These are phyloP conservation scores for Drosophila serrata DNA, from an alignment of 1,140 invertebrate genomes.

Conservation along the genomic window DNA sequence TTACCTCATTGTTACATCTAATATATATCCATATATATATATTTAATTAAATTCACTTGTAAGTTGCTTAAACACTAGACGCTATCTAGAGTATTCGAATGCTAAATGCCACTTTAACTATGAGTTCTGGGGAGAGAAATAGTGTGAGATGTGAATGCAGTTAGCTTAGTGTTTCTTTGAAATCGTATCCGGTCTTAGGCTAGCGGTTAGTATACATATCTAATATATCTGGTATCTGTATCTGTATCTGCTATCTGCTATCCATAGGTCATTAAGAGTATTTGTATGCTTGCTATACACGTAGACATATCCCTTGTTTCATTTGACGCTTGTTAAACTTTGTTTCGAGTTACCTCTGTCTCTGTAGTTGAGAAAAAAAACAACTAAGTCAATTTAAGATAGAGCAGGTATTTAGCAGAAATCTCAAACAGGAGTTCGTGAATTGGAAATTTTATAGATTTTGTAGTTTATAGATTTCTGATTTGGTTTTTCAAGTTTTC, in stretches of 20 bases:
- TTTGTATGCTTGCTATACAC: constrained; percentile 73
- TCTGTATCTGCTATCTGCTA: constrained; percentile 37
- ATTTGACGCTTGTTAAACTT: constrained; percentile 85
- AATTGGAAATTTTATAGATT: background rate
- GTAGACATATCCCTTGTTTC: constrained; percentile 85
- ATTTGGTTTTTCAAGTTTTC: too few relatives aligned
- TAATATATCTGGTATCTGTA: constrained; percentile 43
- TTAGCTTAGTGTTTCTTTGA: constrained; percentile 57
- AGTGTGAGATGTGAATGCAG: constrained; percentile 42
- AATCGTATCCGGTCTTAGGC: constrained; percentile 48
- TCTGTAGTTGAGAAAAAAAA: constrained; percentile 27
- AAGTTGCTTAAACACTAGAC: constrained; percentile 56
- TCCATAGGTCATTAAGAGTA: constrained; percentile 46
- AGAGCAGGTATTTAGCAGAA: background rate
- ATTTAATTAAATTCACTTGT: constrained; percentile 54
- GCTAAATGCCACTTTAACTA: constrained; percentile 70
- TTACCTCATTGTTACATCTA: constrained; percentile 1
- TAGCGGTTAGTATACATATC: constrained; percentile 53
- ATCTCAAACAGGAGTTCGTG: background rate
- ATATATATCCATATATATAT: constrained; percentile 38
- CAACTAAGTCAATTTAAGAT: constrained; percentile 14
- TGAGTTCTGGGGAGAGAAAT: constrained; percentile 43
- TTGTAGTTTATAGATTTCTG: too few relatives aligned
- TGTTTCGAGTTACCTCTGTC: constrained; percentile 55
- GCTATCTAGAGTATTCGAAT: constrained; percentile 59